Conservation (phyloP, 2,888 invertebrate genomes). For the Dichetophora obliterata region DNA sequence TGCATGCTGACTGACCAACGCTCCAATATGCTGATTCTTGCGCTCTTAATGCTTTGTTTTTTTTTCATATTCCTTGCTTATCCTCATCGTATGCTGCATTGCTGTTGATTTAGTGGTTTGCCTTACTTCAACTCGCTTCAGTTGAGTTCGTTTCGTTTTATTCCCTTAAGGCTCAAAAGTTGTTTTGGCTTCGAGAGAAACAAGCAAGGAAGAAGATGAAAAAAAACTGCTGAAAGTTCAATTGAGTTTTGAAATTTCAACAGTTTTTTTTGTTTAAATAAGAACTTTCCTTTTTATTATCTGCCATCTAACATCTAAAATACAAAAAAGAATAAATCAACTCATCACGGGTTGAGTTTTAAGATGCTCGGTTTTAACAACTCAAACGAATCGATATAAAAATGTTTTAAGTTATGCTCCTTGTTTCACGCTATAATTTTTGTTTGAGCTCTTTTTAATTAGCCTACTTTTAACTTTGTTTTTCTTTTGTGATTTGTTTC, state of each 20-base stretch:
- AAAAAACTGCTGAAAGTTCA: conserved; percentile 21
- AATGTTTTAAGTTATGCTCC: too few species aligned
- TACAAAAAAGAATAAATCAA: background rate
- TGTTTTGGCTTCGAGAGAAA: background rate
- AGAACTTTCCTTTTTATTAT: too few species aligned
- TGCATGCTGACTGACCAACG: background rate
- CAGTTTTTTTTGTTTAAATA: background rate
- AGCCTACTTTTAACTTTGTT: background rate
- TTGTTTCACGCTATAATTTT: background rate
- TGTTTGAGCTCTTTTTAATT: background rate
- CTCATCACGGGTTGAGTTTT: background rate
- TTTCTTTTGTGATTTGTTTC: too few species aligned
- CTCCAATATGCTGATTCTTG: background rate
- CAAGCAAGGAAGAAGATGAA: background rate
- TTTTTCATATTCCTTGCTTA: background rate
- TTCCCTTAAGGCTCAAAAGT: conserved; percentile 12
- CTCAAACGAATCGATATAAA: too few species aligned
- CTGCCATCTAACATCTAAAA: too few species aligned
- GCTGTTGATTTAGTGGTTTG: conserved; percentile 29
- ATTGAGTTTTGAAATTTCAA: conserved; percentile 22
- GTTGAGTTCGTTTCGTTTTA: conserved; percentile 10
- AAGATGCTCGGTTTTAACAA: too few species aligned
- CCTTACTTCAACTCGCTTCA: background rate
- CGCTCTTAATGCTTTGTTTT: background rate
- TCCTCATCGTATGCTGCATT: conserved; percentile 5